phyloP scores from a whole-genome alignment of 2,113 vertebrate species.

The Baryphthengus martii region DNA sequence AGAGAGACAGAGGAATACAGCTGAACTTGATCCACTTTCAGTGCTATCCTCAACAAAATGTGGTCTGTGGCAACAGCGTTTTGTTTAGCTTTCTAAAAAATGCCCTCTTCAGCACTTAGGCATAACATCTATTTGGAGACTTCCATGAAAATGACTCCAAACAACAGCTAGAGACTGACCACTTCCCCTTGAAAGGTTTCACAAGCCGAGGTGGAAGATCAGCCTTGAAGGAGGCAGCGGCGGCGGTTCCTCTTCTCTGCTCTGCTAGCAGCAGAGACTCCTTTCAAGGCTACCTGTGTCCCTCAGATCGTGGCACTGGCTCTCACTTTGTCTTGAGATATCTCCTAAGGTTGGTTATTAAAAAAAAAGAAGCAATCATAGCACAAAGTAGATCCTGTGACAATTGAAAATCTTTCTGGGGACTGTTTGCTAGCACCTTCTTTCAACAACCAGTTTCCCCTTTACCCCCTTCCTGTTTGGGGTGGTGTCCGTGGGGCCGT shows the following conservation, averaged over 20 bases:
- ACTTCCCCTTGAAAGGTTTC: slow-evolving; percentile 26
- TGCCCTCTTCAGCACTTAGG: not conserved
- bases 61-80: not conserved
- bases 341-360: not conserved
- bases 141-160: not conserved
- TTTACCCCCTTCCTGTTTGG: not conserved
- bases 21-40: not conserved
- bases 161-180: not conserved
- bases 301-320: not conserved
- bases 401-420: not conserved
- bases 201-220: not conserved
- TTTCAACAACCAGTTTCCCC: not conserved
- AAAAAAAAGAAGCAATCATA: not conserved
- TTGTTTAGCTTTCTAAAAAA: not conserved
- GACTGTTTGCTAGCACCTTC: not conserved
- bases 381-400: not conserved
- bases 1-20: not conserved
- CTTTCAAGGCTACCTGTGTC: not conserved
- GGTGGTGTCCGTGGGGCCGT: fast-evolving
- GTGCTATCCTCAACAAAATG: not conserved
- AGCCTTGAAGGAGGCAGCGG: not conserved
- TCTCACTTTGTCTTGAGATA: not conserved
- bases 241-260: not conserved
- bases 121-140: not conserved
- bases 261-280: not conserved